Evolutionary conservation across 2,888 invertebrate genomes (phyloP).

Genomic region (Acutogordius australiensis): DNA sequence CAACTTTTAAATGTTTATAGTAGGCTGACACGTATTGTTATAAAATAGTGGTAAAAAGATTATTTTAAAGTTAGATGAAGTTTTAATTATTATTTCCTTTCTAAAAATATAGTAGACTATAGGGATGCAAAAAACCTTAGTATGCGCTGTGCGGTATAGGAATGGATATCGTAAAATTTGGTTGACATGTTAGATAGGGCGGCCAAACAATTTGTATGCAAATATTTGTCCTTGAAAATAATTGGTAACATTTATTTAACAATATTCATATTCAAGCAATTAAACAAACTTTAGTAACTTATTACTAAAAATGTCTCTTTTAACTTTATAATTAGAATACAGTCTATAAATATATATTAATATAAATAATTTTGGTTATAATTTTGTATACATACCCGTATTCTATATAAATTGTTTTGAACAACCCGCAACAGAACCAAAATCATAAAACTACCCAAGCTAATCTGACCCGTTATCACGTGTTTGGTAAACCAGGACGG

Average conservation of each 20-base stretch:
- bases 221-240: conserved; percentile 46
- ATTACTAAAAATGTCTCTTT: no score
- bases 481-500: not conserved
- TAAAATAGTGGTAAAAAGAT: no score
- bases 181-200: conserved; percentile 93
- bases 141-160: conserved; percentile 73
- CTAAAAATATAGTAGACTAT: no score
- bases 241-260: conserved; percentile 15
- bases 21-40: no score
- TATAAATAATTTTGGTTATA: not conserved
- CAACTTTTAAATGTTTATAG: no score
- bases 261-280: no score
- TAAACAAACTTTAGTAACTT: no score
- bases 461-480: conserved; percentile 29
- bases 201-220: conserved; percentile 89
- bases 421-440: not conserved
- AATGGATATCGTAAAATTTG: conserved; percentile 58
- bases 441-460: conserved; percentile 17
- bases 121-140: conserved; percentile 32
- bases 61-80: no score
- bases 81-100: no score
- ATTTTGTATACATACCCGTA: not conserved
- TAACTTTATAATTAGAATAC: no score
- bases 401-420: not conserved
- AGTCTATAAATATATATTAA: no score